Conservation (phyloP, 2,888 invertebrate species). For the Exephanes ischioxanthus region DNA sequence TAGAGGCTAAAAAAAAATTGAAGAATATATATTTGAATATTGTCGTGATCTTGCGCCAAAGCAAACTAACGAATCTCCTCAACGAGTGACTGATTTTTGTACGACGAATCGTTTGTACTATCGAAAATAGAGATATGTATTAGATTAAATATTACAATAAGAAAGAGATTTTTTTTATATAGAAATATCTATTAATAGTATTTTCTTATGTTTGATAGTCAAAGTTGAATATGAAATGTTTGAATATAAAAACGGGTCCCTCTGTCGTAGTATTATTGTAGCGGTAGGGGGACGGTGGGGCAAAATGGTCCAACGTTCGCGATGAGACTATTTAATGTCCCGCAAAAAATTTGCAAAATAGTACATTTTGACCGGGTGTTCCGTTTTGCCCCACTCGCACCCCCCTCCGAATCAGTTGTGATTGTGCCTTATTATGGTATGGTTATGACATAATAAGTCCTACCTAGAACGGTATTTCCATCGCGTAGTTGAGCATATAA, state of each 20-base stretch:
- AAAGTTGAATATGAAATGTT: conserved; percentile 1
- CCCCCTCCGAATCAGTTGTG: no score
- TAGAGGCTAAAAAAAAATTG: neutral
- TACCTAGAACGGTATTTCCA: no score
- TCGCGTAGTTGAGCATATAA: no score
- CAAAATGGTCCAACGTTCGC: no score
- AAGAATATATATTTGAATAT: neutral
- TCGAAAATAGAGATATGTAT: neutral
- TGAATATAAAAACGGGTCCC: neutral
- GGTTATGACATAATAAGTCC: no score
- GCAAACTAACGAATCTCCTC: neutral
- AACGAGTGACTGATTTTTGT: neutral
- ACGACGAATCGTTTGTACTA: neutral
- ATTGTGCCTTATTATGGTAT: no score
- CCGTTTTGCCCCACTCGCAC: no score
- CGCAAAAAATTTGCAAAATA: no score
- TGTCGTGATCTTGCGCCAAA: neutral
- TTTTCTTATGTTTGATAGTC: conserved; percentile 4
- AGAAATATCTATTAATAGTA: neutral
- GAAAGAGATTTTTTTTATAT: neutral
- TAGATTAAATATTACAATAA: neutral
- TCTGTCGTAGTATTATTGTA: conserved; percentile 4
- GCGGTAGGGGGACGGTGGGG: neutral
- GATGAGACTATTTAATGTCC: no score
- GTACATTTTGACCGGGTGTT: no score